Evolutionary conservation across 2,888 invertebrate genomes (phyloP).

Genomic region (Nezara viridula): DNA sequence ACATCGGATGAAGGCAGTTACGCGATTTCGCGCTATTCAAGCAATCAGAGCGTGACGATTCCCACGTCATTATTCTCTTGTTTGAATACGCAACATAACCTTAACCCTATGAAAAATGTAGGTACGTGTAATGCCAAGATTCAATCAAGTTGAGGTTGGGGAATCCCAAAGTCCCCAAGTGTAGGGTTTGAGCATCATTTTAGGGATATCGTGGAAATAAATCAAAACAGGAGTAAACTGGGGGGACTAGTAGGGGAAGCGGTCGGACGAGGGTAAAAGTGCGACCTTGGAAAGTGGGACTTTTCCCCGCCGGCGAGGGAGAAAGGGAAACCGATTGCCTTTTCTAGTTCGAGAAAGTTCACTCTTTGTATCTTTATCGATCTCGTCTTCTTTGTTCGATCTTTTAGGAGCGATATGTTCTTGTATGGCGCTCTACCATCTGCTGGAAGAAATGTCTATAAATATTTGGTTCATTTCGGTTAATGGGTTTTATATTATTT

Average conservation of each 20-base stretch:
- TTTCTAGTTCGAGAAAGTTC: constrained; percentile 35
- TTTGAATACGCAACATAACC: not conserved
- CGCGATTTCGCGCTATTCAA: not conserved
- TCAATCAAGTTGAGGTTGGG: not conserved
- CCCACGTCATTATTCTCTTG: not conserved
- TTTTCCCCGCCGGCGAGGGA: not conserved
- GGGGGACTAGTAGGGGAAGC: not conserved
- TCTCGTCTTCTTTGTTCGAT: not conserved
- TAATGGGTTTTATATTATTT: no score
- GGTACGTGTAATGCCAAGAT: not conserved
- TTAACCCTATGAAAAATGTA: not conserved
- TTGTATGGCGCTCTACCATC: no score
- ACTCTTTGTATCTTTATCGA: not conserved
- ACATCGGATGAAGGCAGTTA: not conserved
- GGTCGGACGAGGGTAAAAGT: not conserved
- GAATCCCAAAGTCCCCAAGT: not conserved
- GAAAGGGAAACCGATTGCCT: constrained; percentile 47
- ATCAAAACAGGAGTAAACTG: not conserved
- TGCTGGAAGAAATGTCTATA: not conserved
- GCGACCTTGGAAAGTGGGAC: constrained; percentile 45
- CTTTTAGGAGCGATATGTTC: not conserved
- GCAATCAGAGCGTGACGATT: not conserved
- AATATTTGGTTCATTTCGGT: not conserved
- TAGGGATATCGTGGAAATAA: not conserved
- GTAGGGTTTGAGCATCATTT: not conserved